Evolutionary conservation across 1,140 invertebrate species (phyloP).

Genomic region (Delia radicum): DNA sequence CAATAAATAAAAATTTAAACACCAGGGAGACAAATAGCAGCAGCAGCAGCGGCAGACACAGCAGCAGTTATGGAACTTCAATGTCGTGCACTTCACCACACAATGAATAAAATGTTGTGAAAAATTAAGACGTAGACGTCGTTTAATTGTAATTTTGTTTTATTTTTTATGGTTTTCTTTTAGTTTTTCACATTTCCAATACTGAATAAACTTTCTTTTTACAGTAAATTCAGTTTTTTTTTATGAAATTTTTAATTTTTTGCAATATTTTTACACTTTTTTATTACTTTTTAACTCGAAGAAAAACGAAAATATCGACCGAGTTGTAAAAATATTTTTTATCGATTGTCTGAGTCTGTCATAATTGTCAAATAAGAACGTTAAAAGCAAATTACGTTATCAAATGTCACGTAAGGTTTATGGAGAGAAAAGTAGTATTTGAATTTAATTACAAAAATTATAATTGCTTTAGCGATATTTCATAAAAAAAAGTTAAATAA

Average conservation of each 20-base stretch:
- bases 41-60: conserved; percentile 20
- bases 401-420: neutral
- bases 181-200: conserved; percentile 18
- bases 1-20: neutral
- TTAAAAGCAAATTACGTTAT: conserved; percentile 16
- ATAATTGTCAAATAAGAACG: conserved; percentile 21
- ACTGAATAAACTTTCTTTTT: neutral
- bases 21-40: conserved; percentile 13
- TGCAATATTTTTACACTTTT: conserved; percentile 22
- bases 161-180: neutral
- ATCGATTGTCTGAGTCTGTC: conserved; percentile 30
- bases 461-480: neutral
- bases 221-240: conserved; percentile 9
- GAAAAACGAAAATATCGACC: conserved; percentile 32
- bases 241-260: conserved; percentile 24
- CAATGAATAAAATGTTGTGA: conserved; percentile 17
- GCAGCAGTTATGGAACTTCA: conserved; percentile 32
- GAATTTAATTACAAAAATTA: neutral
- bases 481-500: neutral
- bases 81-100: conserved; percentile 28
- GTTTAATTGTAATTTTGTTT: conserved; percentile 5
- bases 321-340: conserved; percentile 28
- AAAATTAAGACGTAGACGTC: conserved; percentile 20
- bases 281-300: conserved; percentile 24
- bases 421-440: neutral